Evolutionary conservation across 2,888 invertebrate species (phyloP).

Genomic region (Nemotelus pantherinus): DNA sequence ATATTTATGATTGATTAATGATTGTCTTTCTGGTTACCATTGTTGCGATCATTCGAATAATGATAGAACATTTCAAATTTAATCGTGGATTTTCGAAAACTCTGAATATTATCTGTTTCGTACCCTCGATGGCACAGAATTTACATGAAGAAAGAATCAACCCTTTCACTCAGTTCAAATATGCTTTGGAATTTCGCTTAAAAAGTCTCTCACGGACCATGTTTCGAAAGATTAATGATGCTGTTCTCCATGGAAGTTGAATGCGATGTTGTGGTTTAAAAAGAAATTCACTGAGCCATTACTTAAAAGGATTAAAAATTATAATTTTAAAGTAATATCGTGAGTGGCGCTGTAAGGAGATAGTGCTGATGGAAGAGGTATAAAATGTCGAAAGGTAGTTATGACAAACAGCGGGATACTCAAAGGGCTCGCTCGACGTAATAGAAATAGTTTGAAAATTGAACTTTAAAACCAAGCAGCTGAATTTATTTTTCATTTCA

Average conservation of each 20-base stretch:
- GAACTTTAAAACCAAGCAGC: no score
- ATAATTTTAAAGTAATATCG: constrained; percentile 15
- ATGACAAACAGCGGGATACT: no score
- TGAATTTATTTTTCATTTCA: no score
- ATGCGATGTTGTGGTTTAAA: not conserved
- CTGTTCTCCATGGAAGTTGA: not conserved
- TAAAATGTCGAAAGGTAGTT: no score
- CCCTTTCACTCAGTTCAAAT: not conserved
- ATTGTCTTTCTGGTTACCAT: constrained; percentile 29
- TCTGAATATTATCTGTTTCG: not conserved
- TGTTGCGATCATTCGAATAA: not conserved
- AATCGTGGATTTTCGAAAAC: constrained; percentile 26
- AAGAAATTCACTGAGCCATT: constrained; percentile 44
- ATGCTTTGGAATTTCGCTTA: not conserved
- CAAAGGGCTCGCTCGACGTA: no score
- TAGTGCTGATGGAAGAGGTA: no score
- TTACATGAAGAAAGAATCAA: constrained; percentile 32
- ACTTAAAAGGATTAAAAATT: constrained; percentile 44
- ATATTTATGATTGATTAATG: constrained; percentile 43
- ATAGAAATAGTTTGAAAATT: no score
- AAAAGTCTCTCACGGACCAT: constrained; percentile 41
- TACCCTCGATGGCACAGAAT: not conserved
- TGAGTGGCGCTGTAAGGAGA: no score
- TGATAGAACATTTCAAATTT: constrained; percentile 29
- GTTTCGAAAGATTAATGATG: constrained; percentile 35